These are phyloP conservation scores for Holotrichia oblita DNA, from an alignment of 1,140 invertebrate species.

Conservation along the genomic window DNA sequence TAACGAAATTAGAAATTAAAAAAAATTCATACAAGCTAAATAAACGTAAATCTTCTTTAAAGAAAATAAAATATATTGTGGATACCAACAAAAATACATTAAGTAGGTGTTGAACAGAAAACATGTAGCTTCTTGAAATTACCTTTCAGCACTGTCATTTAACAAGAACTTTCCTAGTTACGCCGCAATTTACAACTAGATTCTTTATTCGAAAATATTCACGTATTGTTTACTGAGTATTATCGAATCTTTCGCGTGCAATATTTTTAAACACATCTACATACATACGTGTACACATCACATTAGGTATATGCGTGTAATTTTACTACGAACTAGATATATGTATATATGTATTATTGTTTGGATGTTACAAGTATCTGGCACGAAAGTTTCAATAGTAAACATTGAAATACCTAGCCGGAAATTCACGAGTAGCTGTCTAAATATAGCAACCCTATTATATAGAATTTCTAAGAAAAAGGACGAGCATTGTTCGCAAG, in stretches of 20 bases:
- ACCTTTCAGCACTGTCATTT: background rate
- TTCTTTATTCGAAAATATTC: background rate
- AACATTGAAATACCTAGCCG: background rate
- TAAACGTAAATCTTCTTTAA: too few species aligned
- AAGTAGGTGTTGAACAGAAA: background rate
- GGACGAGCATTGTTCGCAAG: background rate
- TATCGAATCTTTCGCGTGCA: background rate
- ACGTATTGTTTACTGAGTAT: background rate
- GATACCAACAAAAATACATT: too few species aligned
- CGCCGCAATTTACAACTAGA: background rate
- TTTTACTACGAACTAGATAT: background rate
- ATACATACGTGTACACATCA: background rate
- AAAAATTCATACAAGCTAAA: too few species aligned
- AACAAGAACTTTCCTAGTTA: background rate
- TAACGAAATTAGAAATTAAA: too few species aligned
- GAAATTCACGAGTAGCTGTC: background rate
- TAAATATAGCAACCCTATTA: background rate
- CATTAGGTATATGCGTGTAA: background rate
- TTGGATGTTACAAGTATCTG: background rate
- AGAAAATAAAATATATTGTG: too few species aligned
- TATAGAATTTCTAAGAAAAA: too few species aligned
- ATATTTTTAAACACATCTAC: background rate
- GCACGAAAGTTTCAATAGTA: background rate
- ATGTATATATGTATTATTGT: background rate
- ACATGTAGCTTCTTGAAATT: background rate